Evolutionary conservation across 2,888 invertebrate genomes (phyloP).

Genomic region (Dicyrtomina minuta): DNA sequence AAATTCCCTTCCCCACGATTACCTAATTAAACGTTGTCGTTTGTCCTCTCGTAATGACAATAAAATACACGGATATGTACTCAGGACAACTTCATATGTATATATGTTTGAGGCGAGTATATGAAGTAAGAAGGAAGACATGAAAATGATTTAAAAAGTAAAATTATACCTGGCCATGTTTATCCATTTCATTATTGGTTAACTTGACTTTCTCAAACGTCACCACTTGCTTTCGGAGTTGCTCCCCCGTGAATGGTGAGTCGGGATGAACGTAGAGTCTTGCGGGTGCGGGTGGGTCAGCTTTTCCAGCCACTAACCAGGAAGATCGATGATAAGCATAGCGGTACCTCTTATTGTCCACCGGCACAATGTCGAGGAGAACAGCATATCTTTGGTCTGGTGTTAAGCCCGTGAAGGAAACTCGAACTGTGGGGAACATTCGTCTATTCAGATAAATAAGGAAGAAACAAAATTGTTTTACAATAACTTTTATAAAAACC

Average conservation of each 20-base stretch:
- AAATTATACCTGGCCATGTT: slow-evolving; percentile 69
- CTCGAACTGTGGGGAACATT: slow-evolving; percentile 79
- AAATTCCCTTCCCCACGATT: neutral
- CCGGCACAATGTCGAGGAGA: slow-evolving; percentile 76
- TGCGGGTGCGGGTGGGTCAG: slow-evolving; percentile 71
- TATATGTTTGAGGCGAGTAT: neutral
- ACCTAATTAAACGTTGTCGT: neutral
- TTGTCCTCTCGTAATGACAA: neutral
- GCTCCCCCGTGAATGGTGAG: slow-evolving; percentile 76
- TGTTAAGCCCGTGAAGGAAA: slow-evolving; percentile 70
- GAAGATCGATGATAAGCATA: slow-evolving; percentile 82
- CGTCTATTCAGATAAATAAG: slow-evolving; percentile 62
- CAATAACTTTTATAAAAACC: no score
- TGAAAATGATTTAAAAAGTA: neutral
- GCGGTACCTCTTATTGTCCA: slow-evolving; percentile 75
- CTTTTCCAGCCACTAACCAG: slow-evolving; percentile 80
- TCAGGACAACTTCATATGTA: neutral
- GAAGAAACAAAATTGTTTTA: no score
- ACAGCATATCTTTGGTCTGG: slow-evolving; percentile 71
- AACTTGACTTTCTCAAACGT: slow-evolving; percentile 82
- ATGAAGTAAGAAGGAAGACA: neutral
- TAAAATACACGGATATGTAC: neutral
- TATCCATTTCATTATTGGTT: slow-evolving; percentile 80
- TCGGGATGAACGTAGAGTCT: slow-evolving; percentile 75
- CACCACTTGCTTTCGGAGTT: slow-evolving; percentile 74